Conservation (phyloP, 2,797 vertebrate genomes). For the Cossypha dichroa region DNA sequence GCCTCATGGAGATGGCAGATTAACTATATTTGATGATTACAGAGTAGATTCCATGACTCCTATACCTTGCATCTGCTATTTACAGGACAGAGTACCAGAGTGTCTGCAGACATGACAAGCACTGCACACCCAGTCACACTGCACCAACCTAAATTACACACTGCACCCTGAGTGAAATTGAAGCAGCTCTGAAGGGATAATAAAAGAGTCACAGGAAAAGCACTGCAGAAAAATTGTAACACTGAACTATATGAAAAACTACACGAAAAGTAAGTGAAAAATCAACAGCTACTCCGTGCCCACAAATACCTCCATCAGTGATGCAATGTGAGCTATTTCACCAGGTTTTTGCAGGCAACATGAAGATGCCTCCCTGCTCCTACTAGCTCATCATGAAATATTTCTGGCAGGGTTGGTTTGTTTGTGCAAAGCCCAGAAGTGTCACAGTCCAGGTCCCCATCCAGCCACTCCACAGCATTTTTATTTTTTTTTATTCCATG, state of each 20-base stretch:
- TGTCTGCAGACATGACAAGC: slow-evolving; percentile 8
- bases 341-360: not conserved
- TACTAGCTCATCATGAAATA: not conserved
- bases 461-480: not conserved
- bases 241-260: not conserved
- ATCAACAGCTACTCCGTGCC: not conserved
- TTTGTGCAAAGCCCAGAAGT: not conserved
- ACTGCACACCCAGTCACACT: not conserved
- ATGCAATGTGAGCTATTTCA: not conserved
- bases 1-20: not conserved
- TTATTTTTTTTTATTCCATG: not conserved
- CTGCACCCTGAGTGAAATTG: not conserved
- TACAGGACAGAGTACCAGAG: not conserved
- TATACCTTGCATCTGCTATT: not conserved
- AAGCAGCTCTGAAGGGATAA: not conserved
- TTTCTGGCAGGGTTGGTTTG: not conserved
- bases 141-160: not conserved
- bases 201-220: not conserved
- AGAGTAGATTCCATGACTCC: not conserved
- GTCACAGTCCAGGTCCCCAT: not conserved
- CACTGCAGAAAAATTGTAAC: not conserved
- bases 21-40: slow-evolving; percentile 19
- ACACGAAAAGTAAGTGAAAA: not conserved
- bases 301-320: not conserved
- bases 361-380: not conserved